Evolutionary conservation across 1,140 invertebrate species (phyloP), one percentile per base, ranked within the genome.

Genomic region (Zaprionus africanus): DNA sequence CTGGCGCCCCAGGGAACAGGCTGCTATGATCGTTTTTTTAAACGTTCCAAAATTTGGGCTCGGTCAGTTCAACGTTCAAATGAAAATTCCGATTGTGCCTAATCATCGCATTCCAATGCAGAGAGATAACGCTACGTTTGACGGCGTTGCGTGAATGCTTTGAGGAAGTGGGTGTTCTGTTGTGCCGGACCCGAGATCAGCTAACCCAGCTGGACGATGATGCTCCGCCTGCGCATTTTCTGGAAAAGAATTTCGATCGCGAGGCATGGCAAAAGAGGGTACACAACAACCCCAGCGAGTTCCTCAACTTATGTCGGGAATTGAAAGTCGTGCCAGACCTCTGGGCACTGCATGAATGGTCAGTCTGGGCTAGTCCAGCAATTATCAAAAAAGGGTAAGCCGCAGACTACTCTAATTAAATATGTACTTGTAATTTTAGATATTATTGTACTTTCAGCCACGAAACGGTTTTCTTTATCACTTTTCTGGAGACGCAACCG

Each of bases 101-200:
- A 59, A 88, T 76, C 75, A 76, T 57, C 73, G 49, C 61, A 57
- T 53, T 36, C 11, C 43, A 19, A 24, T 19, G 43, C 58, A 95
- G 94, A 91, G 96, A 97, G 92, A 93, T 98, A 66, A 96, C 96
- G 7, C 93, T 98, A 61, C 94, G 97, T 75, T 97, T 99, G 69
- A 95, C 96, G 69, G 97, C 97, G 13, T 96, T 98, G 73, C 93
- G 98, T 78, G 98, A 99, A 94, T 97, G 97, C 51, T 99, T 99
- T 94, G 97, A 99, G 93, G 98, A 99, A 92, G 95, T 96, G 73
- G 97, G 97, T 1, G 93, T 98, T 62, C 93, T 98, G 13, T 92
- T 98, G 3, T 97, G 96, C 75, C 95, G 94, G 79, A 93, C 34
- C 17, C 57, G 46, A 0, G 60, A 68, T 4, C 60, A 87, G 26